Base-by-base conservation (phyloP, 2,113 vertebrate genomes). In the Cnemophilus loriae region DNA sequence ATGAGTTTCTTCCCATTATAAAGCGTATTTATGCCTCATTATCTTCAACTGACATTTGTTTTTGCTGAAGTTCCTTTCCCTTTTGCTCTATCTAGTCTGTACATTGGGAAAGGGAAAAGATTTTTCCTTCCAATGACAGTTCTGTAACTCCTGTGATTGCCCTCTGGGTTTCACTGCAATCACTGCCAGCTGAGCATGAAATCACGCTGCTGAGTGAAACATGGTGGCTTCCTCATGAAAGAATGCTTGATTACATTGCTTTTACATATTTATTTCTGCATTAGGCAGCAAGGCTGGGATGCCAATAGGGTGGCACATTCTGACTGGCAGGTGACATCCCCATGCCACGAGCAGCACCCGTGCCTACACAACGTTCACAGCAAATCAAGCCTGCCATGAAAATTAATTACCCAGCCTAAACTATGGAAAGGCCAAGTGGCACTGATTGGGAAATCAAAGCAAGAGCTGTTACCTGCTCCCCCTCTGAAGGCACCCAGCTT, bases 101-200 rank as follows among this genome's bases (percentile, higher is more conserved):
- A 75, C 20, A 14, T 2, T 28, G 37, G 33, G 27, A 90, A 89
- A 94, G 3, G 24, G 7, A 63, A 32, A 42, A 87, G 42, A 73
- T 75, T 78, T 87, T 91, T 69, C 67, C 87, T 81, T 68, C 52
- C 68, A 91, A 82, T 82, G 65, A 49, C 33, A 84, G 49, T 68
- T 92, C 80, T 84, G 20, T 16, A 60, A 22, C 39, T 86, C 55
- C 82, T 56, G 37, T 90, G 95, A 77, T 95, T 94, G 90, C 94
- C 85, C 57, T 90, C 23, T 59, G 33, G 68, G 47, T 95, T 92
- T 56, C 73, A 63, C 76, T 37, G 59, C 76, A 94, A 77, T 86
- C 79, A 59, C 39, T 81, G 49, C 75, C 88, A 93, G 63, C 61
- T 91, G 87, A 90, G 82, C 85, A 83, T 49, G 75, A 92, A 95